These are phyloP conservation scores for Leuciscus idus DNA, from an alignment of 2,113 vertebrate genomes.

Conservation along the genomic window DNA sequence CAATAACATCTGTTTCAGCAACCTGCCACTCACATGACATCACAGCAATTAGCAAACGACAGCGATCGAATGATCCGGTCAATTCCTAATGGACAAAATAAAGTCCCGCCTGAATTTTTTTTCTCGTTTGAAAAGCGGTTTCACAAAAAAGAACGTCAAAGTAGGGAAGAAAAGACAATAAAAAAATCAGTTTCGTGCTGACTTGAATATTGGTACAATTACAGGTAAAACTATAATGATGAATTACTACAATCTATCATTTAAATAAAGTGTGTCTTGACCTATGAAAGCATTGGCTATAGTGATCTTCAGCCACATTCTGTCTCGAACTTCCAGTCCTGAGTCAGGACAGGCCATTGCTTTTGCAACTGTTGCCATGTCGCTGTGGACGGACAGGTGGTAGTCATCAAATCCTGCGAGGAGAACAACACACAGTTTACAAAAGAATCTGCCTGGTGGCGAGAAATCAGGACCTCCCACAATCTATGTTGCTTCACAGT, in stretches of 20 bases:
- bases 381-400: constrained; percentile 98
- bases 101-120: neutral
- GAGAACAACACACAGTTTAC: constrained; percentile 13
- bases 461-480: constrained; percentile 25
- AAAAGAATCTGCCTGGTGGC: constrained; percentile 13
- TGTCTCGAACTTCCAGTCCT: constrained; percentile 94
- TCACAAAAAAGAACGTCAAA: neutral
- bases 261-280: constrained; percentile 46
- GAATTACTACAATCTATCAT: neutral
- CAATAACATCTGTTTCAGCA: neutral
- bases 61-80: neutral
- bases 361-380: constrained; percentile 97
- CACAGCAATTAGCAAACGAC: neutral
- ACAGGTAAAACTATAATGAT: neutral
- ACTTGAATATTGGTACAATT: neutral
- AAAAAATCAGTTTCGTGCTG: neutral
- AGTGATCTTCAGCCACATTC: constrained; percentile 84
- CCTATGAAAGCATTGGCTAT: constrained; percentile 79
- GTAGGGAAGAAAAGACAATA: neutral
- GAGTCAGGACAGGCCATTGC: constrained; percentile 98
- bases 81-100: neutral
- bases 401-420: constrained; percentile 94
- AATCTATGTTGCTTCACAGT: neutral
- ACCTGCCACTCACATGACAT: neutral
- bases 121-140: neutral